Evolutionary conservation across 2,113 vertebrate genomes (phyloP).

Genomic region (Semnornis frantzii): DNA sequence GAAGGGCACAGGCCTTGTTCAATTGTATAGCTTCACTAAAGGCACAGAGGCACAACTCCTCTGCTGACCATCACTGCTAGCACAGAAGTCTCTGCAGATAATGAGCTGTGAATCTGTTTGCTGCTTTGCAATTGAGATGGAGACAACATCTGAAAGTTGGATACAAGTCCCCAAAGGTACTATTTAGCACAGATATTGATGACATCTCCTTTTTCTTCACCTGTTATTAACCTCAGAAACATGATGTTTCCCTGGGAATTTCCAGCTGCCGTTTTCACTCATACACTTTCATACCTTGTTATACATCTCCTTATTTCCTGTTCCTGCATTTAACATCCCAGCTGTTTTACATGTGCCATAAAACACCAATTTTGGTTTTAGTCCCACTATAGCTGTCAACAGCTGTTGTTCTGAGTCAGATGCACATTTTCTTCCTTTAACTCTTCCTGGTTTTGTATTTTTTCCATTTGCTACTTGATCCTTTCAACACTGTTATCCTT

Average conservation of each 20-base stretch:
- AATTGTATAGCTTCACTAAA: background rate
- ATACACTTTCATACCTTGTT: background rate
- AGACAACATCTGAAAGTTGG: background rate
- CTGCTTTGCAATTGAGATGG: background rate
- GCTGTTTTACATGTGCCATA: slow-evolving; percentile 4
- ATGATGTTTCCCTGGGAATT: slow-evolving; percentile 6
- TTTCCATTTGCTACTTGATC: background rate
- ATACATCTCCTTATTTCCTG: slow-evolving; percentile 28
- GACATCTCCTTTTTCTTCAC: background rate
- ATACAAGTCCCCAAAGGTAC: background rate
- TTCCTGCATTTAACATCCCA: slow-evolving; percentile 12
- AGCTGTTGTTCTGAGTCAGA: background rate
- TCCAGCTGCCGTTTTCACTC: background rate
- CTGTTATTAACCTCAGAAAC: background rate
- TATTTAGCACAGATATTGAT: background rate
- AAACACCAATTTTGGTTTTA: background rate
- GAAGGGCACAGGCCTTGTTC: background rate
- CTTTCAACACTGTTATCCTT: background rate
- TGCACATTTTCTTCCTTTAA: background rate
- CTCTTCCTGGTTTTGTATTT: background rate
- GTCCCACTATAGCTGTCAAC: background rate
- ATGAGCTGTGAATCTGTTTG: slow-evolving; percentile 18
- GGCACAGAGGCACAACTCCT: background rate
- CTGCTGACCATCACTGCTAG: background rate
- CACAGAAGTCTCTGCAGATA: background rate